These are phyloP conservation scores for Enteromius mattozi DNA, from an alignment of 2,797 vertebrate genomes.

Conservation along the genomic window DNA sequence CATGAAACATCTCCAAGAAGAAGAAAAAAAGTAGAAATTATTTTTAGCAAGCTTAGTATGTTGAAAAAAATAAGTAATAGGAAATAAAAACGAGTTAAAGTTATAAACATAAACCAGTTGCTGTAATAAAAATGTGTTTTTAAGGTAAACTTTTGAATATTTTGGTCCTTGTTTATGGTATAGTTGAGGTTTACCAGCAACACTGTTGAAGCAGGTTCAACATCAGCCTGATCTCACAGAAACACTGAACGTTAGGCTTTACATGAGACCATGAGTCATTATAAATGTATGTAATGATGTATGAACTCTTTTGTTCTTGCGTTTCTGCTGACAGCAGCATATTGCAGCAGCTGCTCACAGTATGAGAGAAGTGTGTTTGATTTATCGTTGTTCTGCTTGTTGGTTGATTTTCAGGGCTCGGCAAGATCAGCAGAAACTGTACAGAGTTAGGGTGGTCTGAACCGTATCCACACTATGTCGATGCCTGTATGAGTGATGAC, in stretches of 20 bases:
- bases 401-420: slow-evolving; percentile 72
- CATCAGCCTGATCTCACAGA: not conserved
- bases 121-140: not conserved
- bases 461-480: slow-evolving; percentile 90
- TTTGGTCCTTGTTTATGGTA: not conserved
- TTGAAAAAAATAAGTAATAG: not conserved
- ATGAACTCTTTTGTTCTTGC: not conserved
- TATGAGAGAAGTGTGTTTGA: not conserved
- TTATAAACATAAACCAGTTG: not conserved
- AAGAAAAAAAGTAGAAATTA: too few relatives aligned
- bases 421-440: slow-evolving; percentile 90
- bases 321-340: slow-evolving; percentile 17
- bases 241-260: not conserved
- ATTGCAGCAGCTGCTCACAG: not conserved
- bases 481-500: slow-evolving; percentile 85
- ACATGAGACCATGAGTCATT: not conserved
- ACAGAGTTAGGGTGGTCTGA: slow-evolving; percentile 94
- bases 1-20: too few relatives aligned
- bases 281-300: slow-evolving; percentile 5
- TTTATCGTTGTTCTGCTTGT: not conserved
- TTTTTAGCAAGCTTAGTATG: too few relatives aligned
- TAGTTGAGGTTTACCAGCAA: not conserved
- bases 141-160: not conserved
- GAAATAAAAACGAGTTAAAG: not conserved
- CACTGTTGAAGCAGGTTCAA: not conserved